phyloP scores from a whole-genome alignment of 1,140 invertebrate species.

The Macrobrachium nipponense region DNA sequence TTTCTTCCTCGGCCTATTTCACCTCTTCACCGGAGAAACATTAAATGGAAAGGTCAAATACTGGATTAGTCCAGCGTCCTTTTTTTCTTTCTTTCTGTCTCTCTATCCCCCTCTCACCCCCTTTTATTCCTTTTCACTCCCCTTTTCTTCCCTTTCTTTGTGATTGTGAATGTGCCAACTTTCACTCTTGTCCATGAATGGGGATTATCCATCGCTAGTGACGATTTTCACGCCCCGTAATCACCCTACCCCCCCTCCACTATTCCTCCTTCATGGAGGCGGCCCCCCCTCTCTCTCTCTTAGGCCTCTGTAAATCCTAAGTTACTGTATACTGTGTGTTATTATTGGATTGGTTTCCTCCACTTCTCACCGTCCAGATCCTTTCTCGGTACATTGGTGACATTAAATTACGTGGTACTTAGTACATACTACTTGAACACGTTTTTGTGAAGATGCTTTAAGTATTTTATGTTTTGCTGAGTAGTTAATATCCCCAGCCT shows the following conservation, averaged over 20 bases:
- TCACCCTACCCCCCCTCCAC: no score
- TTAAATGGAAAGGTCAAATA: background rate
- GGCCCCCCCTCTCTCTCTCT: slow-evolving; percentile 9
- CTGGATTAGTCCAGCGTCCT: background rate
- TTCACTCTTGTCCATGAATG: no score
- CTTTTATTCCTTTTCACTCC: slow-evolving; percentile 4
- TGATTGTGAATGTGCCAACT: no score
- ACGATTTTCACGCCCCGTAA: no score
- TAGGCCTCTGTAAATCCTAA: background rate
- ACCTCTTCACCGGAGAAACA: background rate
- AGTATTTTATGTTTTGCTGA: no score
- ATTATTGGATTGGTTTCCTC: background rate
- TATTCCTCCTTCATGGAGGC: no score
- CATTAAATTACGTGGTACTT: background rate
- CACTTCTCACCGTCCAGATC: background rate
- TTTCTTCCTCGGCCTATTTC: background rate
- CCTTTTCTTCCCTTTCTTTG: background rate
- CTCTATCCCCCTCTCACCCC: slow-evolving; percentile 1
- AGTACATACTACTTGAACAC: background rate
- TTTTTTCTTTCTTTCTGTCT: no score
- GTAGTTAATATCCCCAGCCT: no score
- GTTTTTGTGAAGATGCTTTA: no score
- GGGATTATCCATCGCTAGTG: no score
- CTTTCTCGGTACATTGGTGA: background rate
- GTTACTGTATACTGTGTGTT: background rate